Base-by-base conservation (phyloP, 2,113 vertebrate genomes). In the Pedionomus torquatus region DNA sequence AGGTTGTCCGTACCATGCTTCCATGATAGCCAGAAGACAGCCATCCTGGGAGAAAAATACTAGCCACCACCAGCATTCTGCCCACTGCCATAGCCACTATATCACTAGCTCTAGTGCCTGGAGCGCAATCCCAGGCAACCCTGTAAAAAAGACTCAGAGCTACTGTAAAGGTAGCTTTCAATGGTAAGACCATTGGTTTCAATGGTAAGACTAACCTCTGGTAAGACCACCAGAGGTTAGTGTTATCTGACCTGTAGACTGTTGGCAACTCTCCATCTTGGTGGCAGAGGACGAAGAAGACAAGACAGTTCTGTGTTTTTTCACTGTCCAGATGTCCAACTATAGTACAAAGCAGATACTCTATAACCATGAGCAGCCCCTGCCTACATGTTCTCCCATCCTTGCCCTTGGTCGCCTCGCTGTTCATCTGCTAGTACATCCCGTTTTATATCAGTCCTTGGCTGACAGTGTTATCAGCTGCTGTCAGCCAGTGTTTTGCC, bases 361-460 rank as follows among this genome's bases (percentile, higher is more conserved):
- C 16, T 2, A 10, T 57, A 11, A 71, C 10, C 13, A 7, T 39
- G 13, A 26, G 43, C 37, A 85, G 49, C 24, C 3, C 8, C 21
- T 65, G 51, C 11, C 43, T 66, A 39, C 1, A 0, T 46, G 28
- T 6, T 7, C 2, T n/a, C 6, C 8, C 6, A 5, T 71, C 4
- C 5, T 9, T 84, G 25, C 17, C 7, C 7, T 63, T 83, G 30
- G 11, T 49, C 4, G 25, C 13, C 31, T 74, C 7, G 9, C 41
- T 46, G 18, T 28, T 70, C 7, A 20, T 39, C 25, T 43, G 64
- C 48, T 54, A 17, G 13, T 31, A 30, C 30, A 58, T 44, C 24
- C 30, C 18, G 23, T 70, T 25, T 43, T 63, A 30, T 61, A 61
- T 6, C 23, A 9, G 21, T 52, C 30, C 23, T 63, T 46, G 17